phyloP scores from a whole-genome alignment of 2,113 vertebrate species.

The Periophthalmus modestus region DNA sequence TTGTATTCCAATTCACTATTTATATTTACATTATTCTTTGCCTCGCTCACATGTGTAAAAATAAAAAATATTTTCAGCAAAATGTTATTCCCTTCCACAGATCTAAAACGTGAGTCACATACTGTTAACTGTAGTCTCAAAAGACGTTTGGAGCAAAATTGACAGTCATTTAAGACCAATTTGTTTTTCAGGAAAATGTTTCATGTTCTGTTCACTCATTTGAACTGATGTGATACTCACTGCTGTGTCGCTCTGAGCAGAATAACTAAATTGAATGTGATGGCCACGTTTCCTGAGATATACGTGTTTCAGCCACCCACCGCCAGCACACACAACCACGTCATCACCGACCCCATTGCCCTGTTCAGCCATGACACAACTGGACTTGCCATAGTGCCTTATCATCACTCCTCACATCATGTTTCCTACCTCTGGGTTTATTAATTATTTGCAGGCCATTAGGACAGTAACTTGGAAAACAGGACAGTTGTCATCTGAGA shows the following conservation, averaged over 20 bases:
- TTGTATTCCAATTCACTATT: too few species aligned
- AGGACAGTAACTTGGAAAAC: slow-evolving; percentile 26
- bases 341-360: slow-evolving; percentile 18
- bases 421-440: slow-evolving; percentile 26
- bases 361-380: slow-evolving; percentile 17
- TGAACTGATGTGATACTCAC: slow-evolving; percentile 34
- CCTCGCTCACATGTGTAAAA: too few species aligned
- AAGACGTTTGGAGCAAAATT: slow-evolving; percentile 23
- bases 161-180: slow-evolving; percentile 46
- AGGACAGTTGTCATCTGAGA: slow-evolving; percentile 32
- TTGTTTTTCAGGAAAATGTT: slow-evolving; percentile 36
- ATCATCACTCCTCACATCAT: slow-evolving; percentile 29
- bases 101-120: too few species aligned
- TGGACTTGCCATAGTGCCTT: slow-evolving; percentile 38
- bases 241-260: slow-evolving; percentile 26
- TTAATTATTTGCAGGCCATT: slow-evolving; percentile 67
- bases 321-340: slow-evolving; percentile 5
- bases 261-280: slow-evolving; percentile 37
- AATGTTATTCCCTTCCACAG: slow-evolving; percentile 44
- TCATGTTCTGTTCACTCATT: slow-evolving; percentile 40
- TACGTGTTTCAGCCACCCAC: slow-evolving; percentile 26
- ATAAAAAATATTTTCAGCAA: slow-evolving; percentile 22
- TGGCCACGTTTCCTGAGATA: slow-evolving; percentile 47
- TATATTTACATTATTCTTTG: too few species aligned
- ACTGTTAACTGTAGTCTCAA: too few species aligned